Evolutionary conservation across 2,797 vertebrate species (phyloP), one percentile per base, ranked within the genome.

Genomic region (Dendrocincla tyrannina): DNA sequence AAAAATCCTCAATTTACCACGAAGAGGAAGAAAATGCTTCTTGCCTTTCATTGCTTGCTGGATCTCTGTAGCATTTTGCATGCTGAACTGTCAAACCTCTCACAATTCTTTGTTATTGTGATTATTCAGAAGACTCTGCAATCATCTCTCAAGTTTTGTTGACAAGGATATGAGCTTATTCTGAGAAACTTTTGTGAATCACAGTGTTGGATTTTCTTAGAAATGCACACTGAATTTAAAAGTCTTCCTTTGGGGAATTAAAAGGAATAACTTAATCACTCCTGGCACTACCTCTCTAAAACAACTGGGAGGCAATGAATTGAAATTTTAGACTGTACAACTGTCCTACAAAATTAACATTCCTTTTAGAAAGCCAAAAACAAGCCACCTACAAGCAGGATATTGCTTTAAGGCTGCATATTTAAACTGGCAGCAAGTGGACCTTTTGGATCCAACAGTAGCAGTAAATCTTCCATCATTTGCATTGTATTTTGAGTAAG

Each of bases 281-380:
- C 23, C 56, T 78, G 81, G 50, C 78, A 35, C 41, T 89, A 14
- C 44, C 30, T 63, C 44, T 52, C 74, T 72, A 44, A 87, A 87
- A 39, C 75, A 78, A 69, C 50, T 63, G 63, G 67, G 55, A 62
- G 53, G 37, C 56, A 80, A 2, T 0, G 12, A 24, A 32, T 78
- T 86, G 64, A 88, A 70, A 88, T 92, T 80, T 84, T 67, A 88
- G 79, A 42, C 88, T 84, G 42, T 87, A 56, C 67, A 74, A 52
- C 85, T 74, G 84, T 89, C 89, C 90, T 58, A 41, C 50, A 76
- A 78, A 89, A 44, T 69, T 75, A 44, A 32, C 11, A 5, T 49
- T 83, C n/a, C 55, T 64, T 68, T 85, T 47, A 56, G 60, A 74
- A 68, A 80, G 46, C 41, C 80, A n/a, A 50, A 87, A 52, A 44